These are phyloP conservation scores for Eleutherodactylus coqui DNA, from an alignment of 2,797 vertebrate genomes.

Conservation along the genomic window DNA sequence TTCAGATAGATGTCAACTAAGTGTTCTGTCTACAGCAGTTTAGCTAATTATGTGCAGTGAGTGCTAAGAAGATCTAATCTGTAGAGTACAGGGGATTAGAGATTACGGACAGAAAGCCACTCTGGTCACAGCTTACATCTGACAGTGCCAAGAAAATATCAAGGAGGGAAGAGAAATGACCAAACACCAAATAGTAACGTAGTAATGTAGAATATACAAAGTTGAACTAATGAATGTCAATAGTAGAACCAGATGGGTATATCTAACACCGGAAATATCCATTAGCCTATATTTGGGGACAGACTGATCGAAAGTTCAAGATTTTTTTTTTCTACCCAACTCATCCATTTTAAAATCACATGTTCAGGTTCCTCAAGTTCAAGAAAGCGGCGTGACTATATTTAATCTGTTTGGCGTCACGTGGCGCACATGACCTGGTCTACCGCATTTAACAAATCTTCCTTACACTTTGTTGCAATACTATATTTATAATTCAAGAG, in stretches of 20 bases:
- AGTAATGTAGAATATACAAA: not conserved
- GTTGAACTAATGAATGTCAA: too few relatives aligned
- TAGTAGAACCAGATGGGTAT: too few relatives aligned
- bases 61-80: conserved; percentile 11
- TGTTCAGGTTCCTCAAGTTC: not conserved
- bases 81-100: conserved; percentile 15
- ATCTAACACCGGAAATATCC: too few relatives aligned
- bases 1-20: not conserved
- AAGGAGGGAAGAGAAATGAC: not conserved
- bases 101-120: conserved; percentile 23
- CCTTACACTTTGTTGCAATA: too few relatives aligned
- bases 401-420: not conserved
- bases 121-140: not conserved
- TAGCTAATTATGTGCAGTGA: conserved; percentile 3
- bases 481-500: too few relatives aligned
- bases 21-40: not conserved
- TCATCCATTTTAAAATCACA: too few relatives aligned
- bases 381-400: not conserved
- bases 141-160: not conserved
- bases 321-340: too few relatives aligned
- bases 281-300: not conserved
- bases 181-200: not conserved
- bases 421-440: too few relatives aligned
- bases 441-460: too few relatives aligned
- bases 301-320: too few relatives aligned